Conservation (phyloP, 2,888 invertebrate genomes). For the Bruchidius siliquastri region DNA sequence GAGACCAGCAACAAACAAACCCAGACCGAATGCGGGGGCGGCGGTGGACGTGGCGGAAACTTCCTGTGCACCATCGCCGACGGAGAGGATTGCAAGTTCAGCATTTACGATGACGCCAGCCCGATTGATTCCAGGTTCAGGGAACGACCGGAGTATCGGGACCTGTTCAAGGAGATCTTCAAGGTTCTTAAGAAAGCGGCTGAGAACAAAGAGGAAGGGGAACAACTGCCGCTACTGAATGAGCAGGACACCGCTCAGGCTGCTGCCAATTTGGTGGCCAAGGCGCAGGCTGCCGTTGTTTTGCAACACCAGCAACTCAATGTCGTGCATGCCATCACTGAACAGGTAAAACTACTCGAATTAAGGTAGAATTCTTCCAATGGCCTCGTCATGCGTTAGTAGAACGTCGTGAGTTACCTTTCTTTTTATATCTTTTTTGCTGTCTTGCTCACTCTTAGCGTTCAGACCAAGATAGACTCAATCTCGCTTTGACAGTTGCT, state of each 20-base stretch:
- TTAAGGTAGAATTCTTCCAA: too few species aligned
- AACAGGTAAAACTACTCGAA: background rate
- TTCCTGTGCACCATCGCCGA: conserved; percentile 81
- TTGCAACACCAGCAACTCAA: background rate
- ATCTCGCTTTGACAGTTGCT: too few species aligned
- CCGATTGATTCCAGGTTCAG: conserved; percentile 78
- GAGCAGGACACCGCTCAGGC: conserved; percentile 50
- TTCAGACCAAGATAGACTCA: too few species aligned
- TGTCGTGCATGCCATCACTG: background rate
- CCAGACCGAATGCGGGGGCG: conserved; percentile 74
- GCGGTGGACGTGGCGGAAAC: conserved; percentile 73
- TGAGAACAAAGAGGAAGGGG: conserved; percentile 76
- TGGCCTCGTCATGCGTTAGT: too few species aligned
- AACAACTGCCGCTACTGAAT: conserved; percentile 67
- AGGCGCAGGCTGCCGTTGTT: background rate
- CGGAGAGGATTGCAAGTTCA: conserved; percentile 80
- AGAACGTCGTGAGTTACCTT: too few species aligned
- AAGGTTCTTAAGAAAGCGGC: conserved; percentile 78
- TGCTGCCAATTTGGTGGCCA: conserved; percentile 18
- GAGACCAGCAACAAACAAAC: conserved; percentile 80
- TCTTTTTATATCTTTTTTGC: too few species aligned
- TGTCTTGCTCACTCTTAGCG: too few species aligned
- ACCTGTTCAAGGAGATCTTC: conserved; percentile 79
- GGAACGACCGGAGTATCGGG: conserved; percentile 75
- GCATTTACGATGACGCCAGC: conserved; percentile 73